A percentile compares a stretch with the other conserved stretches of the same genome.
phyloP scores from a whole-genome alignment of 2,797 vertebrate genomes.

The Allobates femoralis region DNA sequence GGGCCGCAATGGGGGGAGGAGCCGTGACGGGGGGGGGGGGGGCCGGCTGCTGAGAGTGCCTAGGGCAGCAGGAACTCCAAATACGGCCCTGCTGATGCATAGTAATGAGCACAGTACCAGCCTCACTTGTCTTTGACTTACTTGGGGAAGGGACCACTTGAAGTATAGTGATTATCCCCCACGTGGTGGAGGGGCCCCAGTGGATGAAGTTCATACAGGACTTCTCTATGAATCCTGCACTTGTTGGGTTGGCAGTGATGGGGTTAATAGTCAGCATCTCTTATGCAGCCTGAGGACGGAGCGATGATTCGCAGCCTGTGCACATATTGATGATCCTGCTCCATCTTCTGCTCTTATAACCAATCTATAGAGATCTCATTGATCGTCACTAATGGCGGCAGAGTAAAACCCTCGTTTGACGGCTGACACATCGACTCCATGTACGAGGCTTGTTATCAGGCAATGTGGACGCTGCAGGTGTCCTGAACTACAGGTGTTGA shows the following conservation, averaged over 20 bases:
- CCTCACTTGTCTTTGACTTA: not conserved
- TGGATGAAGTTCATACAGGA: too few species aligned
- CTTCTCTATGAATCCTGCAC: not conserved
- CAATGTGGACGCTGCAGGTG: not conserved
- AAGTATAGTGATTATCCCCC: not conserved
- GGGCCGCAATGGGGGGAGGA: too few species aligned
- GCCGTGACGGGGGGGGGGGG: too few species aligned
- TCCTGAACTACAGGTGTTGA: too few species aligned
- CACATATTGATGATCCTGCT: slow-evolving; percentile 14
- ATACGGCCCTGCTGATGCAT: too few species aligned
- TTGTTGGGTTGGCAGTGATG: not conserved
- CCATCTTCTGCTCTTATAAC: not conserved
- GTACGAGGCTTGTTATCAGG: not conserved
- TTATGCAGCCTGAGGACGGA: not conserved
- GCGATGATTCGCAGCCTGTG: not conserved
- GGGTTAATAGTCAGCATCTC: not conserved
- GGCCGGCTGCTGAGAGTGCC: too few species aligned
- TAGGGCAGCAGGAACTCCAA: too few species aligned
- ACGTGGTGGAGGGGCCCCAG: not conserved
- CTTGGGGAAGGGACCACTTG: too few species aligned
- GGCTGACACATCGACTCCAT: not conserved
- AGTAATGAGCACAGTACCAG: not conserved
- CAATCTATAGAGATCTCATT: slow-evolving; percentile 16
- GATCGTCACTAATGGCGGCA: not conserved
- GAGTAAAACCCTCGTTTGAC: not conserved